phyloP scores from a whole-genome alignment of 2,113 vertebrate genomes.

The Melanocharis versteri region DNA sequence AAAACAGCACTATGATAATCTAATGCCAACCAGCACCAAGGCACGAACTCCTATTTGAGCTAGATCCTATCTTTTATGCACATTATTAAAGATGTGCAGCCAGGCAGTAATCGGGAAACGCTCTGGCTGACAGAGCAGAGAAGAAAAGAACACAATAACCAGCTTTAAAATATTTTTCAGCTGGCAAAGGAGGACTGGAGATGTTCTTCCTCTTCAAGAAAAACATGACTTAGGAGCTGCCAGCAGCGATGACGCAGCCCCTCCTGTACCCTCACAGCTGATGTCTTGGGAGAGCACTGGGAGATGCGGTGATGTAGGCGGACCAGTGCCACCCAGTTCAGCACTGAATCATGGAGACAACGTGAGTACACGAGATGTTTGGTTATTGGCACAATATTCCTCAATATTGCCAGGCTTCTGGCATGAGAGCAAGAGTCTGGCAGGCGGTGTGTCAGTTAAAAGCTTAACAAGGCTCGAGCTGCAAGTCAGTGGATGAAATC shows the following conservation, averaged over 20 bases:
- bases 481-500: neutral
- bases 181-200: neutral
- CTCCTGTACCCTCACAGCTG: neutral
- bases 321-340: neutral
- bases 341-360: neutral
- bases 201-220: neutral
- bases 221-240: neutral
- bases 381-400: neutral
- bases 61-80: neutral
- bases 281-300: neutral
- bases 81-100: neutral
- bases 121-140: neutral
- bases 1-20: neutral
- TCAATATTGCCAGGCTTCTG: neutral
- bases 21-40: neutral
- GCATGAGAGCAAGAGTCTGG: neutral
- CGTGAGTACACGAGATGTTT: fast-evolving
- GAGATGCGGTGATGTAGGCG: neutral
- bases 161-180: neutral
- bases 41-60: neutral
- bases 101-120: neutral
- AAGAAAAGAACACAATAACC: neutral
- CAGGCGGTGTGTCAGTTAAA: neutral
- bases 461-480: neutral
- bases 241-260: neutral